phyloP scores from a whole-genome alignment of 2,888 invertebrate species.

The Troides helena region DNA sequence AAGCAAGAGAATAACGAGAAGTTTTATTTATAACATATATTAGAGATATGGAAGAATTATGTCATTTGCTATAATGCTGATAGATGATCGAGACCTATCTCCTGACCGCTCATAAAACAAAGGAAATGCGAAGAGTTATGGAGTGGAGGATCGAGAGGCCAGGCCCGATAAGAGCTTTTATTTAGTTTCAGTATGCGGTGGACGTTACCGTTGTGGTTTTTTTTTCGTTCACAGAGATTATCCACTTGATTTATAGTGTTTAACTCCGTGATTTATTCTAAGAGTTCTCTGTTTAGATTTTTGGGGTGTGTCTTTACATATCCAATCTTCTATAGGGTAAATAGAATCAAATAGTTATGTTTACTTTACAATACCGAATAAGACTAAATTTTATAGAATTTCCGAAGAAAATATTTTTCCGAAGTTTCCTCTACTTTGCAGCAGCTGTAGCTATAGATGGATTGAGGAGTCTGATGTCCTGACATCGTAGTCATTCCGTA shows the following conservation, averaged over 20 bases:
- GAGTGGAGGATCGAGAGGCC: constrained; percentile 36
- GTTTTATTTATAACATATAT: too few species aligned
- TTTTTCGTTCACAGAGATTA: constrained; percentile 52
- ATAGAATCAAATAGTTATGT: too few species aligned
- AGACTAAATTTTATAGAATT: too few species aligned
- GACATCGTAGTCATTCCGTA: too few species aligned
- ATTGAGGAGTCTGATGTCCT: too few species aligned
- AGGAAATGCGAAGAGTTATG: constrained; percentile 42
- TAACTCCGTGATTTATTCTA: constrained; percentile 54
- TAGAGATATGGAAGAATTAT: constrained; percentile 24
- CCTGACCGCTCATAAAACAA: constrained; percentile 40
- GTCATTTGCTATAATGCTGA: constrained; percentile 29
- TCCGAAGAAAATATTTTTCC: too few species aligned
- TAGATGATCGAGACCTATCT: constrained; percentile 27
- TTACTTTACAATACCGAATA: too few species aligned
- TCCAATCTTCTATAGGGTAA: too few species aligned
- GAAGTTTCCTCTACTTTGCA: too few species aligned
- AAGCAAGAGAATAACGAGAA: too few species aligned
- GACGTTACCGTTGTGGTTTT: constrained; percentile 45
- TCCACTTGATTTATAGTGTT: constrained; percentile 58
- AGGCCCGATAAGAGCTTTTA: constrained; percentile 47
- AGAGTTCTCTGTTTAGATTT: constrained; percentile 49
- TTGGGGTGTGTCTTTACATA: constrained; percentile 9
- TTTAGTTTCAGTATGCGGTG: constrained; percentile 48
- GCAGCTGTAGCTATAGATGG: too few species aligned